Evolutionary conservation across 2,113 vertebrate species (phyloP).

Genomic region (Mirza zaza): DNA sequence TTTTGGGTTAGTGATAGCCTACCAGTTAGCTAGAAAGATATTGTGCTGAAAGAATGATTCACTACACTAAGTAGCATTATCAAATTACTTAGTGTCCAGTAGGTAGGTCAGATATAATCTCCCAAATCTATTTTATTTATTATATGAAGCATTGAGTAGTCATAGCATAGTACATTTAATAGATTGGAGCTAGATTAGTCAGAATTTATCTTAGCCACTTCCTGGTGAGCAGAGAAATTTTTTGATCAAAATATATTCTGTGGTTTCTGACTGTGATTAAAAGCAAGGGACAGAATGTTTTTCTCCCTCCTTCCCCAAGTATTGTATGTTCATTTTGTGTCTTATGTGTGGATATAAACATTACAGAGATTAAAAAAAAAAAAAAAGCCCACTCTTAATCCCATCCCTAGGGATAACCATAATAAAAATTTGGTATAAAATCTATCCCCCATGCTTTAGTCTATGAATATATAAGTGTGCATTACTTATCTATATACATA

Average conservation of each 20-base stretch:
- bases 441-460: neutral
- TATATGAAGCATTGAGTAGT: neutral
- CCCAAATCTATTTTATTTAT: neutral
- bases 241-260: neutral
- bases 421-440: neutral
- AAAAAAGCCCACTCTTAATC: neutral
- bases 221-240: neutral
- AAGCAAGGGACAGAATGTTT: slow-evolving; percentile 1
- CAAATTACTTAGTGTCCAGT: neutral
- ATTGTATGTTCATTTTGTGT: neutral
- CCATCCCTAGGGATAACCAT: neutral
- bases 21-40: neutral
- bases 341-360: neutral
- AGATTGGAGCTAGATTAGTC: neutral
- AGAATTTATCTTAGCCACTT: neutral
- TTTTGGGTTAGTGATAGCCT: neutral
- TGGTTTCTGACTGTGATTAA: slow-evolving; percentile 11
- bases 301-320: neutral
- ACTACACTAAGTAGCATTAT: neutral
- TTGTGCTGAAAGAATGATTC: slow-evolving; percentile 15
- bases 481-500: neutral
- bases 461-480: neutral
- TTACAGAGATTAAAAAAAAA: neutral
- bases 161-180: neutral
- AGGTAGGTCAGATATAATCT: too few species aligned